Evolutionary conservation across 2,113 vertebrate species (phyloP), one percentile per base, ranked within the genome.

Genomic region (Hemibagrus wyckioides): DNA sequence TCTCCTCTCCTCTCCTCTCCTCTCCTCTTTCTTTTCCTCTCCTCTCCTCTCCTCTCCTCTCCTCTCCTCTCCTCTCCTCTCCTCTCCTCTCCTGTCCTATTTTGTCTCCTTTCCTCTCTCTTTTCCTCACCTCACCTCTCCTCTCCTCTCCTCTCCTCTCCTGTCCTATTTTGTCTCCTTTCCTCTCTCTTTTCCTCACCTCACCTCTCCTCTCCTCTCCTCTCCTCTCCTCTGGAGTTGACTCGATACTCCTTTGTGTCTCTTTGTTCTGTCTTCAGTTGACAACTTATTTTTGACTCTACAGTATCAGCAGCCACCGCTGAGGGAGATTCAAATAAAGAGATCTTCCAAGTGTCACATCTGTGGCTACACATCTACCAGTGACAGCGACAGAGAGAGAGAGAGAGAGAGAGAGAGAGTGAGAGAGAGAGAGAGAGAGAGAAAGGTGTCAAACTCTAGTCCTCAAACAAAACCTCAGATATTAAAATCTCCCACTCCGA

Each of bases 251-350:
- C 87, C 4, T 76, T 30, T 76, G 80, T 36, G 86, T 73, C 25
- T 79, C 80, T 87, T 90, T 91, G 90, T 83, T 86, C 85, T 79
- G 83, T 83, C 73, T 67, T 77, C 84, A 52, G 50, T 48, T 10
- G 80, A 5, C 36, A 87, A 88, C 88, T 86, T 91, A 89, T 92
- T 90, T 90, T 87, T 90, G 88, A 91, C 90, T 91, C 83, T 67
- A 81, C 39, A 76, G 73, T 50, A 80, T 85, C 85, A 77, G 80
- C 81, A 81, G 85, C 85, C 88, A 83, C 88, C 17, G 14, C 90
- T 57, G 84, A 85, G 69, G 50, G 71, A 63, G 83, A 82, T 88
- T 65, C 88, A 86, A 85, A 85, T 81, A 89, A 76, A 89, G 56
- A 85, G 44, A 85, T 85, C 57, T 81, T 87, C 28, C 13, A n/a